Percentiles rank a stretch among this genome's conserved stretches.
Conservation (phyloP, 2,113 vertebrate species). For the Ibidorhyncha struthersii region DNA sequence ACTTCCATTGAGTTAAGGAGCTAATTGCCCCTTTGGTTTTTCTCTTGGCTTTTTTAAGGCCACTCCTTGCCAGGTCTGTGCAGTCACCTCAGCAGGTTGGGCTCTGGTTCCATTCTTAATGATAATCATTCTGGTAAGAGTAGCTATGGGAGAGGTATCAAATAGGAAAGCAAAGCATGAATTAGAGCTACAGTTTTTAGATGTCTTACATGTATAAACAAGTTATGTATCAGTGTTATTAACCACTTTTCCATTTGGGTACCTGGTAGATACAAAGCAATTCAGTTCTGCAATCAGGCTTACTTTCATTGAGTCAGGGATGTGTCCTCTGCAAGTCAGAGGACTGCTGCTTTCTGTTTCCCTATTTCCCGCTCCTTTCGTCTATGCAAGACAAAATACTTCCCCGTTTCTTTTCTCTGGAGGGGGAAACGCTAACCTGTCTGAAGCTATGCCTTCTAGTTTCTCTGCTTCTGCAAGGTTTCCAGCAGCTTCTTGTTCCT, state of each 20-base stretch:
- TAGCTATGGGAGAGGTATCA: background rate
- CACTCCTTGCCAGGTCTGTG: background rate
- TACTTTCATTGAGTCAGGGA: background rate
- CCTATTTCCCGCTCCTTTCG: background rate
- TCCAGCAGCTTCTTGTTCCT: background rate
- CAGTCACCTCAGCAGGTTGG: background rate
- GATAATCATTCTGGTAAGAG: background rate
- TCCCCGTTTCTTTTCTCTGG: background rate
- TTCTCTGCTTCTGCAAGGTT: background rate
- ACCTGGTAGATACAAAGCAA: background rate
- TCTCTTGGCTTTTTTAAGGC: background rate
- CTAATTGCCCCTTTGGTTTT: background rate
- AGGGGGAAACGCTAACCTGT: background rate
- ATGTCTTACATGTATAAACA: background rate
- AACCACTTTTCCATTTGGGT: background rate
- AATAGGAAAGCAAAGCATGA: background rate
- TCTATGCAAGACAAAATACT: background rate
- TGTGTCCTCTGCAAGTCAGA: background rate
- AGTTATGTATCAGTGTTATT: background rate
- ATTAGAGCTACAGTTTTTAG: background rate
- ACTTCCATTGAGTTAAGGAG: background rate
- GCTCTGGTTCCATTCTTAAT: background rate
- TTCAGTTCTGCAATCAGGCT: background rate
- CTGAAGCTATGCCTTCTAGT: background rate
- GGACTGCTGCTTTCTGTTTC: background rate